Base-by-base conservation (phyloP, 1,140 invertebrate genomes). In the Drusus annulatus region DNA sequence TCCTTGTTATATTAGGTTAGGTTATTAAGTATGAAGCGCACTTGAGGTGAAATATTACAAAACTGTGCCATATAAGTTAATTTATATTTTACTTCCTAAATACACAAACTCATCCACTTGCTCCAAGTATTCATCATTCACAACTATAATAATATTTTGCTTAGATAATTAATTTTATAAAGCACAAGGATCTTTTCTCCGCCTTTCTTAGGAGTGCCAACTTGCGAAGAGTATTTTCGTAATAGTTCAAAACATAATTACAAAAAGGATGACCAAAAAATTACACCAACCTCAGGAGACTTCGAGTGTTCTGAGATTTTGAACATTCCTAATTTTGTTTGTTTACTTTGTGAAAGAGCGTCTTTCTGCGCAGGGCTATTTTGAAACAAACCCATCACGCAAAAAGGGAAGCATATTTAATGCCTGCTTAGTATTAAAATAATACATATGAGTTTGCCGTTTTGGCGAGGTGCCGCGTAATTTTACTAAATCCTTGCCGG, bases 281-380 rank as follows among this genome's bases (percentile, higher is more conserved):
- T 45, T 45, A 45, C 36, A 45, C 2, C 36, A 45, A 65, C 62
- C 62, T 65, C 62, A 25, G 16, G 62, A 65, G 62, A 65, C 62
- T 65, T 25, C 16, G 62, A 65, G 62, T 31, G 25, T 65, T 65
- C 23, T 13, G 62, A 65, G 62, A 65, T 28, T 65, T 65, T 31
- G 62, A 65, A 65, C 62, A 65, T 65, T 65, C 62, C 62, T 15
- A 15, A 36, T 65, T 65, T 25, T 31, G 62, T 65, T 28, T 65
- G 62, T 65, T 65, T 65, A 65, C 62, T 65, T 65, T 65, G 62
- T 65, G 23, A 6, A 28, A 31, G 8, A 65, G 60, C 23, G 60
- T 16, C 62, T 45, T 5, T 65, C 62, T 25, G 16, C 23, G 21
- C 28, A 15, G 21, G 36, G 62, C 16, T 28, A 65, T 65, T 65